Percentiles rank a stretch among this genome's conserved stretches.
Evolutionary conservation across 2,888 invertebrate genomes (phyloP).

Genomic region (Cistogaster globosa): DNA sequence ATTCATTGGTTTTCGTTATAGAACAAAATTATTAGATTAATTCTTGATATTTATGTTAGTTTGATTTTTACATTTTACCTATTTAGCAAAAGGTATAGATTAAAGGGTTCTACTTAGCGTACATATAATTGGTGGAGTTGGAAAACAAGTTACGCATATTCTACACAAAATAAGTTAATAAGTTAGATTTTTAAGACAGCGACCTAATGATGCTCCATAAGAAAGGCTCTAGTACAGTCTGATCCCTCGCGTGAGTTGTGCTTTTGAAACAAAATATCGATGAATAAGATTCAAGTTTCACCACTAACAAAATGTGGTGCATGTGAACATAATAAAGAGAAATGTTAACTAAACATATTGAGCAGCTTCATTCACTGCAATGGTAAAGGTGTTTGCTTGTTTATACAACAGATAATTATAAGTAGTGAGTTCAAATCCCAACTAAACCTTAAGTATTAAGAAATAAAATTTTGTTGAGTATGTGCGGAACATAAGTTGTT

Average conservation of each 20-base stretch:
- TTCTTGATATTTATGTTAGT: slow-evolving; percentile 71
- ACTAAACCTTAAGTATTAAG: no score
- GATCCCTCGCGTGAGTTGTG: not conserved
- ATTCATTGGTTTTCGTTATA: slow-evolving; percentile 60
- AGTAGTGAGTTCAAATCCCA: no score
- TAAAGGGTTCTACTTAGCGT: not conserved
- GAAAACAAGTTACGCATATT: no score
- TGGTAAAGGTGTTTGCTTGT: no score
- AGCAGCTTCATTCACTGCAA: no score
- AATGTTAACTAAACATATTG: not conserved
- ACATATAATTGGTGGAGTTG: no score
- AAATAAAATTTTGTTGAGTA: no score
- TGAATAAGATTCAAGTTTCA: not conserved
- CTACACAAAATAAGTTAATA: not conserved
- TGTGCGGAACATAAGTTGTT: no score
- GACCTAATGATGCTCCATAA: no score
- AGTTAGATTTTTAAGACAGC: no score
- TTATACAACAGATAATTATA: no score
- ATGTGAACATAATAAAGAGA: not conserved
- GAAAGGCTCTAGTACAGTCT: no score
- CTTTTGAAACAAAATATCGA: slow-evolving; percentile 23
- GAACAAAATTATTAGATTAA: slow-evolving; percentile 70
- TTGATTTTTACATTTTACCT: slow-evolving; percentile 35
- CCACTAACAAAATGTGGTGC: not conserved
- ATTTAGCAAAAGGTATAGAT: slow-evolving; percentile 37